Conservation (phyloP, 2,888 invertebrate species). For the Dasysyrphus albostriatus region DNA sequence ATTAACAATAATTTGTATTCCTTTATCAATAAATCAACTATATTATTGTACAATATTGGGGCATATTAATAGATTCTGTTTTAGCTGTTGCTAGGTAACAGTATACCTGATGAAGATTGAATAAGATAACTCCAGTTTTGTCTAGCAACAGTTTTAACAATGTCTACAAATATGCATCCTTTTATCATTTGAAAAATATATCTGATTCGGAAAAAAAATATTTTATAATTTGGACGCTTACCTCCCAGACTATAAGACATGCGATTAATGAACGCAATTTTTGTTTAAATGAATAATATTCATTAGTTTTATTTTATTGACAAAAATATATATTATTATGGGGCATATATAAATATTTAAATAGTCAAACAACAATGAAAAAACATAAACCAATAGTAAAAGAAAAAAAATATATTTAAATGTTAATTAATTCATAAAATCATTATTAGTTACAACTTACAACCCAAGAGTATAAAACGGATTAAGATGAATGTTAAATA, state of each 20-base stretch:
- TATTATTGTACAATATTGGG: no score
- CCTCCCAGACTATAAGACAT: conserved; percentile 30
- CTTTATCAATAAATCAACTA: no score
- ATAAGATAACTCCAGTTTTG: no score
- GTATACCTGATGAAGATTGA: no score
- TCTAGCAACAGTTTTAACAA: no score
- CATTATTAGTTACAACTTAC: conserved; percentile 50
- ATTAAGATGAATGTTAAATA: conserved; percentile 50
- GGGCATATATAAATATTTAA: conserved; percentile 34
- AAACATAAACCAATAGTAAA: conserved; percentile 28
- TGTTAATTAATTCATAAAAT: conserved; percentile 45
- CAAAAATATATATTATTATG: conserved; percentile 47
- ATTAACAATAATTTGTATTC: no score
- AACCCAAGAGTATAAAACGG: conserved; percentile 73
- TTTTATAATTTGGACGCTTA: neutral
- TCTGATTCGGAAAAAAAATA: neutral
- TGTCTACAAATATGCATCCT: no score
- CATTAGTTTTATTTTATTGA: conserved; percentile 51
- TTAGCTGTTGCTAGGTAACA: no score
- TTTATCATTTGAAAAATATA: neutral
- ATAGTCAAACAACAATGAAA: conserved; percentile 46
- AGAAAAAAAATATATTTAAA: conserved; percentile 32
- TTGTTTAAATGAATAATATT: conserved; percentile 49
- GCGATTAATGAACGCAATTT: conserved; percentile 71
- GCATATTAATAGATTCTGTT: no score